phyloP scores from a whole-genome alignment of 2,797 vertebrate species.

The Calcarius lapponicus region DNA sequence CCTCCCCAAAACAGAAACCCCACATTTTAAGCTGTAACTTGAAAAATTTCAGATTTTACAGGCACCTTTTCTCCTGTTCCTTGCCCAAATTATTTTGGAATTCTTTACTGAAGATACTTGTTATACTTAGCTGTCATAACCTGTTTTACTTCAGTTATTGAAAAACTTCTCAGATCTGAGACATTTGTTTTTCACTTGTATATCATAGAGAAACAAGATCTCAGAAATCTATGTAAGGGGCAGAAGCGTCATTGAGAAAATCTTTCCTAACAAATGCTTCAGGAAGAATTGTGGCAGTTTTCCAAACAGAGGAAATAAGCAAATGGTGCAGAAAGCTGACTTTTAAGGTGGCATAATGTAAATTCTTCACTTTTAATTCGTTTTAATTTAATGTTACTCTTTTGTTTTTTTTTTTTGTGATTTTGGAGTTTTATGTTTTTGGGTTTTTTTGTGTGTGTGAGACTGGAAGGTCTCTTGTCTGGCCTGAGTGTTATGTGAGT shows the following conservation, averaged over 20 bases:
- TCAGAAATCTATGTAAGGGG: not conserved
- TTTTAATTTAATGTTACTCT: accelerated
- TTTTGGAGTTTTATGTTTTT: not conserved
- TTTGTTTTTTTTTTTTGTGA: not conserved
- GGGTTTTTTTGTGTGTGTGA: not conserved
- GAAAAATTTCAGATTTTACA: not conserved
- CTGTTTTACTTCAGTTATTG: not conserved
- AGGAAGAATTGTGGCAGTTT: not conserved
- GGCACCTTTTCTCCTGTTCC: not conserved
- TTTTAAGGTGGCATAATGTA: not conserved
- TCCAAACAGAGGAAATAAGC: not conserved
- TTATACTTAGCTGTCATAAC: not conserved
- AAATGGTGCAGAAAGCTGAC: not conserved
- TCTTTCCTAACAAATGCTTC: not conserved
- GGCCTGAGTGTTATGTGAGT: not conserved
- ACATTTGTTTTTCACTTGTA: not conserved
- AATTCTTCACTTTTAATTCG: not conserved
- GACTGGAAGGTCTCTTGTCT: not conserved
- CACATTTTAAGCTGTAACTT: not conserved
- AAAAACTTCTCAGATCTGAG: not conserved
- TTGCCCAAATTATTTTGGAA: not conserved
- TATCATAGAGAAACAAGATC: not conserved
- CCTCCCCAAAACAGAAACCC: not conserved
- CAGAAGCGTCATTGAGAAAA: not conserved
- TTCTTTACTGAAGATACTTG: not conserved